These are phyloP conservation scores for Hemiprocne comata DNA, from an alignment of 2,113 vertebrate genomes.

Conservation along the genomic window DNA sequence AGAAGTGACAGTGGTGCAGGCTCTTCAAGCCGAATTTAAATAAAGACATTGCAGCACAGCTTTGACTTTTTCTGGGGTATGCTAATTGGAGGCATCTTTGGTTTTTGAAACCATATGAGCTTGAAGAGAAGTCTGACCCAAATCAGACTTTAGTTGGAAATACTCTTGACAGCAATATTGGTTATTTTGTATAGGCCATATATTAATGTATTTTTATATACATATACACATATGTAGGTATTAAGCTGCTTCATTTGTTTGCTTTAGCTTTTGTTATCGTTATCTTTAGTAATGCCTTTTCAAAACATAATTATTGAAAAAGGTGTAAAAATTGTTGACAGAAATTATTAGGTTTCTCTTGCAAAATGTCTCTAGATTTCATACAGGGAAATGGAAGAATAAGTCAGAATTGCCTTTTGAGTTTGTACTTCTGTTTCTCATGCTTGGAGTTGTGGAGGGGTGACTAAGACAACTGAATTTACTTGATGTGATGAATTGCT, in stretches of 20 bases:
- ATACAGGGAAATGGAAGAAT: background rate
- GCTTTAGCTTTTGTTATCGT: background rate
- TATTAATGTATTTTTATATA: background rate
- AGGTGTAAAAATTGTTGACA: background rate
- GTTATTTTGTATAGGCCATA: background rate
- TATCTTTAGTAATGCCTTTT: background rate
- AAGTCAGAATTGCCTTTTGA: background rate
- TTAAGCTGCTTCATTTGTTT: background rate
- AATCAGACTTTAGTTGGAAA: background rate
- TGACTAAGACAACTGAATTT: background rate
- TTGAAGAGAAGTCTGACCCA: background rate
- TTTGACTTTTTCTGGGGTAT: background rate
- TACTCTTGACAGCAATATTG: background rate
- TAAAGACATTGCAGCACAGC: background rate
- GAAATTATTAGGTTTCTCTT: background rate
- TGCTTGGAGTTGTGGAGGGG: background rate
- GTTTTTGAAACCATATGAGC: background rate
- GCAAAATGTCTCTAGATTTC: background rate
- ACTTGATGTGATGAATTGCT: background rate
- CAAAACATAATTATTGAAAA: background rate
- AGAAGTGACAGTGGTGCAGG: background rate
- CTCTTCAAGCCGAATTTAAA: background rate
- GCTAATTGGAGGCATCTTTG: background rate
- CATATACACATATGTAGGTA: background rate
- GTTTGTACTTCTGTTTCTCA: background rate